Evolutionary conservation across 2,888 invertebrate genomes (phyloP).

Genomic region (Troilus luridus): DNA sequence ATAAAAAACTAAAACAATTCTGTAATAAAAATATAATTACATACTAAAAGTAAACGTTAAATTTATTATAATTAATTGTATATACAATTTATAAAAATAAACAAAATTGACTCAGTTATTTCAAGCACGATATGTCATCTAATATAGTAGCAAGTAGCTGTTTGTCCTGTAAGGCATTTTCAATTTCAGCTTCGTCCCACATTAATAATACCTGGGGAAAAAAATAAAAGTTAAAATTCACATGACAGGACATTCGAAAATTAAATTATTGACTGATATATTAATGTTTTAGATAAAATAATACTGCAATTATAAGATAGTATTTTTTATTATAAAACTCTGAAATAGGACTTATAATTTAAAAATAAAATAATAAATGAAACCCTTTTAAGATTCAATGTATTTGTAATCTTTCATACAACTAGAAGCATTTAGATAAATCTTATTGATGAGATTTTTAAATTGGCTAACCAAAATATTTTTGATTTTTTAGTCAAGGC

Average conservation of each 20-base stretch:
- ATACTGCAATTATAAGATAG: too few relatives aligned
- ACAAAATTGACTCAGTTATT: not conserved
- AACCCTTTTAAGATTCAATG: too few relatives aligned
- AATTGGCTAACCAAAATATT: too few relatives aligned
- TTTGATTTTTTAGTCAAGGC: too few relatives aligned
- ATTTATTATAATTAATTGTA: not conserved
- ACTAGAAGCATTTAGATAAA: too few relatives aligned
- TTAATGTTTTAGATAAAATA: too few relatives aligned
- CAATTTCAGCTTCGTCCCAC: slow-evolving; percentile 89
- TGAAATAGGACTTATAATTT: too few relatives aligned
- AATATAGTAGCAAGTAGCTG: slow-evolving; percentile 85
- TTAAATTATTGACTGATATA: not conserved
- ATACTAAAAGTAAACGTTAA: not conserved
- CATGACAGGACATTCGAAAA: not conserved
- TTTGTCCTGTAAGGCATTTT: slow-evolving; percentile 83
- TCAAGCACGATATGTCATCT: slow-evolving; percentile 72
- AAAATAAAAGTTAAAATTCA: not conserved
- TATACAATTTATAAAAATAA: not conserved
- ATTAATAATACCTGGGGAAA: slow-evolving; percentile 78
- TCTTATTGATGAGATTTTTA: too few relatives aligned
- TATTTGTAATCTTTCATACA: too few relatives aligned
- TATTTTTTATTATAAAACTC: too few relatives aligned
- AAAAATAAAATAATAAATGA: too few relatives aligned
- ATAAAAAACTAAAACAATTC: not conserved
- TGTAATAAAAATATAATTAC: not conserved